Conservation (phyloP, 1,140 invertebrate genomes). For the Saxidomus purpurata region DNA sequence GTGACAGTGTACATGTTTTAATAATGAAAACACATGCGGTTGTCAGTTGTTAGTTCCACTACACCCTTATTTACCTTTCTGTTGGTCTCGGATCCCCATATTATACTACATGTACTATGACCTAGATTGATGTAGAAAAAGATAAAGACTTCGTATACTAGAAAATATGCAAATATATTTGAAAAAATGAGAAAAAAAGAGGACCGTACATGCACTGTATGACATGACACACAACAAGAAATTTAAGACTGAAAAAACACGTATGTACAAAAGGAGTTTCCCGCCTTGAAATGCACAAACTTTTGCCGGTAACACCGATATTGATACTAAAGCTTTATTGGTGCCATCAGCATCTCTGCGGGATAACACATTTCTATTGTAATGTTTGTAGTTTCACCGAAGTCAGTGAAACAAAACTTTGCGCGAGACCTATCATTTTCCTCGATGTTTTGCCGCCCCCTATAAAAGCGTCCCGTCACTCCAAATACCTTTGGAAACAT, state of each 20-base stretch:
- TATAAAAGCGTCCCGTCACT: conserved; percentile 64
- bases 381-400: conserved; percentile 13
- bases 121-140: too few species aligned
- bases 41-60: too few species aligned
- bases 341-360: conserved; percentile 8
- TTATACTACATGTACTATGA: too few species aligned
- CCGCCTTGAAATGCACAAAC: conserved; percentile 25
- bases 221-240: neutral
- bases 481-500: conserved; percentile 30
- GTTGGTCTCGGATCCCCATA: too few species aligned
- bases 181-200: too few species aligned
- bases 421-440: conserved; percentile 58
- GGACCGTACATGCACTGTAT: too few species aligned
- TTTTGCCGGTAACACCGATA: neutral
- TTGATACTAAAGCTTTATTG: neutral
- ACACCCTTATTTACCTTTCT: too few species aligned
- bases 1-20: too few species aligned
- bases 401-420: conserved; percentile 27
- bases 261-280: neutral
- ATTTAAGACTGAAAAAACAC: neutral
- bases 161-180: too few species aligned
- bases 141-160: too few species aligned
- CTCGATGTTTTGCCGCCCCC: conserved; percentile 50
- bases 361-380: conserved; percentile 28
- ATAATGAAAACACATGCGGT: too few species aligned